Evolutionary conservation across 92 coral and sea anemone species (phyloP).

Genomic region (Epizoanthus ramosus): DNA sequence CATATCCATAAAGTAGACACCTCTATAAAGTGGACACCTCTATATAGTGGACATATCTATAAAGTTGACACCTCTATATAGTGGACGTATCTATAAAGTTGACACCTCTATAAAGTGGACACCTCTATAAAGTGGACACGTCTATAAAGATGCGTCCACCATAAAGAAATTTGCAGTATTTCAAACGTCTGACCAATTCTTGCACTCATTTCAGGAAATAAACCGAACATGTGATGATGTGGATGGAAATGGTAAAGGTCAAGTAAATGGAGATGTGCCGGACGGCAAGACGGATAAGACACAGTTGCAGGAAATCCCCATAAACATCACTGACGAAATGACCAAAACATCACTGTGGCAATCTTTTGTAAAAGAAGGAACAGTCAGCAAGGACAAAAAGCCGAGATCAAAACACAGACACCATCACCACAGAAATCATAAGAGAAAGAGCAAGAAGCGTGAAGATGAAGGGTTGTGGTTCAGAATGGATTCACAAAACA

Average conservation of each 20-base stretch:
- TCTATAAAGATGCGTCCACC: too few relatives aligned
- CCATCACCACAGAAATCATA: slow-evolving; percentile 59
- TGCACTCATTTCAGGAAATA: slow-evolving; percentile 22
- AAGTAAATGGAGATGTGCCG: slow-evolving; percentile 40
- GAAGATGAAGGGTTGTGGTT: slow-evolving; percentile 81
- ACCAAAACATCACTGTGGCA: slow-evolving; percentile 91
- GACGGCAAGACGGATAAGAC: slow-evolving; percentile 66
- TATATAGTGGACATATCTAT: too few relatives aligned
- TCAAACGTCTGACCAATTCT: not conserved
- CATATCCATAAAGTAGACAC: too few relatives aligned
- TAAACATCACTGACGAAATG: slow-evolving; percentile 92
- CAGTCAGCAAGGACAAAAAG: slow-evolving; percentile 44
- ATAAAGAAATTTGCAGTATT: too few relatives aligned
- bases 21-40: too few relatives aligned
- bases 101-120: not conserved
- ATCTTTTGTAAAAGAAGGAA: slow-evolving; percentile 76
- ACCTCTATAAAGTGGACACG: not conserved
- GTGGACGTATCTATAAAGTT: too few relatives aligned
- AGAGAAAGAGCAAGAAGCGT: slow-evolving; percentile 46
- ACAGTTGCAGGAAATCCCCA: slow-evolving; percentile 59
- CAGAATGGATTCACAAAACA: slow-evolving; percentile 51
- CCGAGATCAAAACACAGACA: slow-evolving; percentile 59
- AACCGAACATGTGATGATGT: not conserved
- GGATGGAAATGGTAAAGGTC: slow-evolving; percentile 37
- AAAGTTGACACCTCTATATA: too few relatives aligned